These are phyloP conservation scores for Altica lythri DNA, from an alignment of 2,888 invertebrate species.

Conservation along the genomic window DNA sequence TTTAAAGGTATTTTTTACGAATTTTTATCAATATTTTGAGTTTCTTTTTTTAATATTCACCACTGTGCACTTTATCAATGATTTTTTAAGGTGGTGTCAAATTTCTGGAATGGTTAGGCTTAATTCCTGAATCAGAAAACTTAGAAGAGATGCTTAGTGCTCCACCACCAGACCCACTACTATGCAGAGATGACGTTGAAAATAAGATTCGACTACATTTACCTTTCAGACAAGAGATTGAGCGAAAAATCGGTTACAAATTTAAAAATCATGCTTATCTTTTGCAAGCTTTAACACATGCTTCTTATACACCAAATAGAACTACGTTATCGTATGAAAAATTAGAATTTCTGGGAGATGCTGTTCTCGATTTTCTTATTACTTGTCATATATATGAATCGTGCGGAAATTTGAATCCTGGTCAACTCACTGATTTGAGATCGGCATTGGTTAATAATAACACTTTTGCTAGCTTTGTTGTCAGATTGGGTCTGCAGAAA, in stretches of 20 bases:
- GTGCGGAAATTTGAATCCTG: slow-evolving; percentile 71
- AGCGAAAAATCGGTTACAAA: slow-evolving; percentile 64
- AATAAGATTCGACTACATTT: slow-evolving; percentile 58
- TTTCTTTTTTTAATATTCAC: too few relatives aligned
- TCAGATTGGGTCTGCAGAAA: slow-evolving; percentile 84
- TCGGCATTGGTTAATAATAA: slow-evolving; percentile 96
- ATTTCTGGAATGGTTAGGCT: slow-evolving; percentile 59
- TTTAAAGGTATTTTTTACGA: slow-evolving; percentile 49
- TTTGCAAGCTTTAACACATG: slow-evolving; percentile 91
- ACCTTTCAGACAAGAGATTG: slow-evolving; percentile 38
- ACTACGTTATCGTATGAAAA: slow-evolving; percentile 87
- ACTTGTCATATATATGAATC: slow-evolving; percentile 86
- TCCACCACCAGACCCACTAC: slow-evolving; percentile 54
- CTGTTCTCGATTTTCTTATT: slow-evolving; percentile 86
- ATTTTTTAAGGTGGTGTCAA: slow-evolving; percentile 45
- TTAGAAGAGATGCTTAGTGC: slow-evolving; percentile 43
- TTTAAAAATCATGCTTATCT: slow-evolving; percentile 83
- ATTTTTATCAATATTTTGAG: slow-evolving; percentile 1
- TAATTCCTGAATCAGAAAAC: slow-evolving; percentile 51
- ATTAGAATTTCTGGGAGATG: slow-evolving; percentile 92
- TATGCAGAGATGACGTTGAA: slow-evolving; percentile 49
- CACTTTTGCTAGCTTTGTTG: slow-evolving; percentile 89
- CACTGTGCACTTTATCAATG: neutral
- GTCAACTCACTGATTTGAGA: slow-evolving; percentile 88
- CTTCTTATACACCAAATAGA: slow-evolving; percentile 81